Evolutionary conservation across 1,140 invertebrate species (phyloP), one percentile per base, ranked within the genome.

Genomic region (Latrodectus geometricus): DNA sequence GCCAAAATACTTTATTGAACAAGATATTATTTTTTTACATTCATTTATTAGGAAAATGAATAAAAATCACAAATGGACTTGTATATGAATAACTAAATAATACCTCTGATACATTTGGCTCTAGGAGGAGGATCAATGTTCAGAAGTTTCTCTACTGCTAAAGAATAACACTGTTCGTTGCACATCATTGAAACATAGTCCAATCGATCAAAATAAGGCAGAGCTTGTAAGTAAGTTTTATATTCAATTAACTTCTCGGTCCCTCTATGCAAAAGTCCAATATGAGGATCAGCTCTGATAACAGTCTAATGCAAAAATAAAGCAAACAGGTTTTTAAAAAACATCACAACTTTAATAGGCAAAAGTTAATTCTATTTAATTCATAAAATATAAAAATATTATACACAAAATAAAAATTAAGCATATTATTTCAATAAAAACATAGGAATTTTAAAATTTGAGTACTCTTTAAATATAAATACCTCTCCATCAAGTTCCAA

Each of bases 171-270:
- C 90, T 99, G 97, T 91, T 99, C 98, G 91, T 99, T 99, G 92
- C 96, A 97, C 98, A 99, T 99, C 98, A 99, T 99, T 1, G 97
- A 99, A 0, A 99, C 97, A 90, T 99, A 99, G 91, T 99, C 98
- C n/a, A 99, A 92, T 4, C 98, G 94, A 92, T 99, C 98, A 91
- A 99, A 99, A 91, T 99, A 99, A 0, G 98, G 98, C 80, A 99
- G 91, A 0, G 98, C 97, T 92, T 99, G 97, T 8, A 95, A 97
- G 90, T 99, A 99, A 0, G 98, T 99, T 92, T 99, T 99, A 91
- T 99, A 97, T 92, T 99, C 98, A 88, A 99, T 99, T 5, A 99
- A 92, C 91, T 99, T 99, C 91, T 99, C 98, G 5, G 98, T 99
- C 21, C 96, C 98, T 82, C 98, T 93, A 92, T 99, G 98, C 2